Percentiles rank a stretch among this genome's conserved stretches.
Evolutionary conservation across 2,888 invertebrate species (phyloP).

Genomic region (Prosapia bicincta): DNA sequence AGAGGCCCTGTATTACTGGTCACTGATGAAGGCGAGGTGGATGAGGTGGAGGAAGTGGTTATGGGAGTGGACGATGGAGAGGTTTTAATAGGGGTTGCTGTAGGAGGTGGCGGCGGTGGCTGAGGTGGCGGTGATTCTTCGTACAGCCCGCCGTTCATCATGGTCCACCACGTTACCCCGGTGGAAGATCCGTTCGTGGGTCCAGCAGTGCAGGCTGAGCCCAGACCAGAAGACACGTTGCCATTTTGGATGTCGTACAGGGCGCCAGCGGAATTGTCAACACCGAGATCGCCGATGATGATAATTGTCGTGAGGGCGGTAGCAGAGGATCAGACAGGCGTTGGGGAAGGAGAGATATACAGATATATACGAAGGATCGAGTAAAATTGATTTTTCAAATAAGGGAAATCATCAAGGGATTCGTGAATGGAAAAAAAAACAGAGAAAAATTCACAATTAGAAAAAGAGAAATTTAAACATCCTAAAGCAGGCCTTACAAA

Average conservation of each 20-base stretch:
- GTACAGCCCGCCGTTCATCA: slow-evolving; percentile 80
- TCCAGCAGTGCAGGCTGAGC: slow-evolving; percentile 39
- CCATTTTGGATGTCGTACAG: slow-evolving; percentile 68
- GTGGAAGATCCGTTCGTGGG: slow-evolving; percentile 53
- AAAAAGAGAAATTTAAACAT: slow-evolving; percentile 15
- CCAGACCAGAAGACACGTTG: slow-evolving; percentile 65
- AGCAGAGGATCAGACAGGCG: slow-evolving; percentile 22
- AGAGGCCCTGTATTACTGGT: slow-evolving; percentile 64
- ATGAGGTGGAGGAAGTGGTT: slow-evolving; percentile 56
- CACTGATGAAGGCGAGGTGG: slow-evolving; percentile 65
- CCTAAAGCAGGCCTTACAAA: slow-evolving; percentile 6
- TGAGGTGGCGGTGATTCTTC: slow-evolving; percentile 60
- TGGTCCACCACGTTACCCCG: slow-evolving; percentile 81
- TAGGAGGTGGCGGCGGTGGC: slow-evolving; percentile 35
- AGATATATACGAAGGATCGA: neutral
- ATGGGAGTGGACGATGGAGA: slow-evolving; percentile 57
- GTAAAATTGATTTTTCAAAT: neutral
- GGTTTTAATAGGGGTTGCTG: slow-evolving; percentile 35
- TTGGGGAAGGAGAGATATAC: slow-evolving; percentile 17
- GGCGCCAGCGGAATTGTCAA: slow-evolving; percentile 68
- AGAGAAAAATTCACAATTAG: slow-evolving; percentile 32
- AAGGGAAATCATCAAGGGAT: slow-evolving; percentile 32
- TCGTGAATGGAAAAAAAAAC: slow-evolving; percentile 31
- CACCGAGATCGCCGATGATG: slow-evolving; percentile 52
- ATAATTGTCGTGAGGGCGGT: slow-evolving; percentile 52